These are phyloP conservation scores for Synanthedon myopaeformis DNA, from an alignment of 2,888 invertebrate species.

Conservation along the genomic window DNA sequence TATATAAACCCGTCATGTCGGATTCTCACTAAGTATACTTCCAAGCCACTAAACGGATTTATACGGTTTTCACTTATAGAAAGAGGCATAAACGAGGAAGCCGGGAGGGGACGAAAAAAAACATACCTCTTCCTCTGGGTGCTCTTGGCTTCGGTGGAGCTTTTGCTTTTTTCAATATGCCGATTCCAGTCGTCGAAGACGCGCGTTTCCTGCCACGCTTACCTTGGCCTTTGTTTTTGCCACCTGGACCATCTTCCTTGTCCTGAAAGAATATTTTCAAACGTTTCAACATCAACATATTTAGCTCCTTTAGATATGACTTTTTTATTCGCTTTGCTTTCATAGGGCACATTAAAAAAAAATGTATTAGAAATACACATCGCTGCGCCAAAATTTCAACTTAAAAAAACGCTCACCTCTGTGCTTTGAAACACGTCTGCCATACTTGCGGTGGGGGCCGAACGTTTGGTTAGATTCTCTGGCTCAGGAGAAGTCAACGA, in stretches of 20 bases:
- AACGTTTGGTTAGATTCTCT: constrained; percentile 17
- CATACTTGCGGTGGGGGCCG: constrained; percentile 24
- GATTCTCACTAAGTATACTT: too few relatives aligned
- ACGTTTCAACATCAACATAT: too few relatives aligned
- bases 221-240: constrained; percentile 25
- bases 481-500: neutral
- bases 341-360: too few relatives aligned
- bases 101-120: too few relatives aligned
- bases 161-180: constrained; percentile 19
- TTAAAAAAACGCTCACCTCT: constrained; percentile 11
- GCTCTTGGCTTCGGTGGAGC: constrained; percentile 28
- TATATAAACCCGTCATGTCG: too few relatives aligned
- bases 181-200: constrained; percentile 33
- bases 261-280: too few relatives aligned
- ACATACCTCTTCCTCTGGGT: constrained; percentile 37
- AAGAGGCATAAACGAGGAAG: too few relatives aligned
- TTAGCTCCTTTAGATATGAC: too few relatives aligned
- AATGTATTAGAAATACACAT: constrained; percentile 1
- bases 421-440: too few relatives aligned
- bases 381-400: constrained; percentile 17
- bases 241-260: neutral
- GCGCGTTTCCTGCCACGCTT: constrained; percentile 53
- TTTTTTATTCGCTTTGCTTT: too few relatives aligned
- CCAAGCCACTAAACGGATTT: too few relatives aligned
- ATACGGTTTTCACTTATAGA: too few relatives aligned